phyloP scores from a whole-genome alignment of 2,113 vertebrate genomes.

The Rhea pennata region DNA sequence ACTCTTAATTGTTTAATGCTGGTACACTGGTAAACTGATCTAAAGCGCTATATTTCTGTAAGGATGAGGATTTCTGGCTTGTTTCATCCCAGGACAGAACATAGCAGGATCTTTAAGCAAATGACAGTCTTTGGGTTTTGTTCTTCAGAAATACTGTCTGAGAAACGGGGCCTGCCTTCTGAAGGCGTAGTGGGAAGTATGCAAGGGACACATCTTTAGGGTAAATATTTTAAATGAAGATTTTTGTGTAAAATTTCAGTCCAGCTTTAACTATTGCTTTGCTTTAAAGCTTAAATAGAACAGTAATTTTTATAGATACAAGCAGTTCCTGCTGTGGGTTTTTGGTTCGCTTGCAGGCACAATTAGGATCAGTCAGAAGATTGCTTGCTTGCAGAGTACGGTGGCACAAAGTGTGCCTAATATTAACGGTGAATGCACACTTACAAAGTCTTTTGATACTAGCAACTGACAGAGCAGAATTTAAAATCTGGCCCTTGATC shows the following conservation, averaged over 20 bases:
- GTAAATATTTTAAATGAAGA: background rate
- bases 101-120: background rate
- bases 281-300: background rate
- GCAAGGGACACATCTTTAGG: background rate
- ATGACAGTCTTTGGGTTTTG: background rate
- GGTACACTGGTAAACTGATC: background rate
- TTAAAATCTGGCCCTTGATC: background rate
- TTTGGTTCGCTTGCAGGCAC: background rate
- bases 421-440: background rate
- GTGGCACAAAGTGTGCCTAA: background rate
- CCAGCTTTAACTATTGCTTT: background rate
- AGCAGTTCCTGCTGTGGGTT: background rate
- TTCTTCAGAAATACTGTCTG: background rate
- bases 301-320: background rate
- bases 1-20: background rate
- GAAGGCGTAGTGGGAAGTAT: background rate
- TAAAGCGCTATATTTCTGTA: background rate
- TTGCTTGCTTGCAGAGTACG: background rate
- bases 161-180: background rate
- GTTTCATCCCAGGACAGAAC: background rate
- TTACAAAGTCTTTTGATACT: background rate
- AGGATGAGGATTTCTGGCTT: background rate
- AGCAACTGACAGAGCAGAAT: background rate
- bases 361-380: too few relatives aligned
- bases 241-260: background rate